Base-by-base conservation (phyloP, 2,797 vertebrate genomes). In the Tragelaphus eurycerus region DNA sequence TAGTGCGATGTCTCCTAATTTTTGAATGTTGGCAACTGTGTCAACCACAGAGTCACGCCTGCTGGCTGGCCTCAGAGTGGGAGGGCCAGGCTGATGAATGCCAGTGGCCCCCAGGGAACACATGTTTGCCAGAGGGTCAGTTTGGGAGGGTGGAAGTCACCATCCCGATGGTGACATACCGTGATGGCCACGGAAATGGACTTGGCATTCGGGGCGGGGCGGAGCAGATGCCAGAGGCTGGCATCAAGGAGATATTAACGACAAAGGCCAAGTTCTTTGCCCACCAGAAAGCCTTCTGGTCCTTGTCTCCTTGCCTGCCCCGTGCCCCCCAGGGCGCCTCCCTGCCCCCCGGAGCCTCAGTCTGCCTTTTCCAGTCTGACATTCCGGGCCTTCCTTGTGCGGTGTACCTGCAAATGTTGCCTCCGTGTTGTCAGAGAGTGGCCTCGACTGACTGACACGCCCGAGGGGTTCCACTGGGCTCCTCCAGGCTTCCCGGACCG, bases 251-350 rank as follows among this genome's bases (percentile, higher is more conserved):
- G 92, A 54, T 4, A 0, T 2, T 6, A 92, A 38, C 16, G 78
- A 67, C 21, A 1, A 86, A 57, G 78, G 59, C 64, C 43, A 67
- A 86, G 83, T 17, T 85, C 86, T 91, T n/a, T 64, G 79, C 84
- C 79, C 52, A n/a, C 60, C 29, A 88, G 88, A 81, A 74, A 79
- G 62, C 76, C 85, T 97, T 92, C 90, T 90, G 64, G 87, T 55
- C 67, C 76, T 67, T 21, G 92, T 50, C 50, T 55, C 50, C 59
- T 21, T 3, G 67, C 81, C 67, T 60, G 54, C 78, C 25, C 57
- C 4, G 2, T 1, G 34, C 84, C 57, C 59, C 50, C 48, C 1
- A 29, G 82, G 54, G 64, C 50, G 29, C 29, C 64, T 60, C 29
- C 2, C 43, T 23, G n/a, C 38, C 88, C 21, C 38, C 54, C 21